phyloP scores from a whole-genome alignment of 2,797 vertebrate genomes.

The Falco columbarius region DNA sequence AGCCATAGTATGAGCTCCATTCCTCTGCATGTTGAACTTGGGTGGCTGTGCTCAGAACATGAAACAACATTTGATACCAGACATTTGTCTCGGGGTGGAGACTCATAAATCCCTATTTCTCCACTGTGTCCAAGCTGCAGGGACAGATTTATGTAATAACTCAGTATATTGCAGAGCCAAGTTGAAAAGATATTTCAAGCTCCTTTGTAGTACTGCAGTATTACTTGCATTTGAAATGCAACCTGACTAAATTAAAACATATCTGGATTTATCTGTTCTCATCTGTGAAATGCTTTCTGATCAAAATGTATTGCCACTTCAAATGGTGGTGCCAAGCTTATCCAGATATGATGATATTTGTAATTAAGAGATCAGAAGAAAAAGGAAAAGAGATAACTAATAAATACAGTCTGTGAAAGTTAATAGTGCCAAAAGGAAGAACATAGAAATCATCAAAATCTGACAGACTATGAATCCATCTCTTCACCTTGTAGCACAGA shows the following conservation, averaged over 20 bases:
- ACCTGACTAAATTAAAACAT: background rate
- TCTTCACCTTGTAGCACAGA: background rate
- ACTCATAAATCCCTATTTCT: background rate
- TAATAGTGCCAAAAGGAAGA: background rate
- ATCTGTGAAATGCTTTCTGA: background rate
- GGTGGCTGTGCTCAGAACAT: background rate
- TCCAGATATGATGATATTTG: background rate
- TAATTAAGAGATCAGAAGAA: background rate
- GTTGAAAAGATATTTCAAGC: background rate
- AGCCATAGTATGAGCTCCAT: background rate
- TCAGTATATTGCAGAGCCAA: background rate
- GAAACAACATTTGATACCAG: background rate
- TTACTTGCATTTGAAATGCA: background rate
- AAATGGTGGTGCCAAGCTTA: background rate
- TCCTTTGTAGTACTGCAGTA: background rate
- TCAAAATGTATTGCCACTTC: background rate
- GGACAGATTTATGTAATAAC: background rate
- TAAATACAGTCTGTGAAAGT: background rate
- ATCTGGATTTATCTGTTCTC: conserved; percentile 16
- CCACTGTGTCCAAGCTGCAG: background rate
- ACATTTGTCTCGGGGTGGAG: background rate
- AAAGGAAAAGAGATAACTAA: background rate
- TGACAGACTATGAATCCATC: background rate
- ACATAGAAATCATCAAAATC: background rate
- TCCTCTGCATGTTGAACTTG: background rate